Evolutionary conservation across 2,113 vertebrate species (phyloP).

Genomic region (Dromiciops gliroides): DNA sequence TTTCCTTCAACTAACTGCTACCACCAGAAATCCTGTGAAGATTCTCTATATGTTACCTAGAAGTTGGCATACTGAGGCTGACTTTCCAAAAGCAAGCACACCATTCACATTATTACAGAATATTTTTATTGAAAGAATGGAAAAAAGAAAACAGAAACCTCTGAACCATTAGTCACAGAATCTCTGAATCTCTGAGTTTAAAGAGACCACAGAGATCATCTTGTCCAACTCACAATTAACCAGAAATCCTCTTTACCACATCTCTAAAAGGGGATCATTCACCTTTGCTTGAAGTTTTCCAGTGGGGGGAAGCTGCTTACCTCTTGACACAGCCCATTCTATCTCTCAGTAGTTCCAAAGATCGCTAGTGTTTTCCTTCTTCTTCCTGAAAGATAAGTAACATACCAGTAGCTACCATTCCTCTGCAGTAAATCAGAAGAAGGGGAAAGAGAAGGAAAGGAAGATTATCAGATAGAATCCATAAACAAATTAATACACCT

Average conservation of each 20-base stretch:
- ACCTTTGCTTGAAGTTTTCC: background rate
- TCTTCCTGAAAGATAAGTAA: background rate
- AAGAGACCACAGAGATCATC: background rate
- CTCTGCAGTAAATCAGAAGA: background rate
- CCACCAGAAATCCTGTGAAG: background rate
- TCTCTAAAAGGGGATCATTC: background rate
- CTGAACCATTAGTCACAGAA: background rate
- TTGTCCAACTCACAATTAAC: background rate
- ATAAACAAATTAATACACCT: background rate
- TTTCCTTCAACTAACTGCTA: background rate
- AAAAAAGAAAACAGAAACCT: background rate
- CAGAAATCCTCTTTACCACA: background rate
- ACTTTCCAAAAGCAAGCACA: background rate
- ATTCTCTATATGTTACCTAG: background rate
- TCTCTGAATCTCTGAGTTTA: background rate
- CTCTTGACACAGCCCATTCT: background rate
- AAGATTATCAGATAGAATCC: background rate
- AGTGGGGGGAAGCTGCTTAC: background rate
- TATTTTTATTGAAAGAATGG: background rate
- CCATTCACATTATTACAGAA: background rate
- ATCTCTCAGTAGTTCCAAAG: background rate
- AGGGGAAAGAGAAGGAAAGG: background rate
- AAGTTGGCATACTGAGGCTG: background rate
- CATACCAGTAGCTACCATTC: background rate
- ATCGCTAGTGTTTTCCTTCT: background rate